These are phyloP conservation scores for Salpingus planirostris DNA, from an alignment of 2,888 invertebrate genomes.

Conservation along the genomic window DNA sequence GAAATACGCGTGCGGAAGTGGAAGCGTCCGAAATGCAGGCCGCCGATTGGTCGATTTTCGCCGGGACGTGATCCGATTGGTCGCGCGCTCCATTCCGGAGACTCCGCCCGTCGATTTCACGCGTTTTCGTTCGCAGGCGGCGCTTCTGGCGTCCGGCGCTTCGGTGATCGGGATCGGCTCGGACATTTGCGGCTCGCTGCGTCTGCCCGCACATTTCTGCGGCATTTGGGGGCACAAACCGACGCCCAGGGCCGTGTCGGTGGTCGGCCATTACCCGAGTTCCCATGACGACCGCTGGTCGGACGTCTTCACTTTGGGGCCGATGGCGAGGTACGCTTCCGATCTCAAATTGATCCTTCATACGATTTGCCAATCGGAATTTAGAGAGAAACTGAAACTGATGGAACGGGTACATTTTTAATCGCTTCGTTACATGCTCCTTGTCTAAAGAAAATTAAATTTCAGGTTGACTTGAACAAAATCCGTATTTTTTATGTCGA, in stretches of 20 bases:
- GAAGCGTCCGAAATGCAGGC: too few species aligned
- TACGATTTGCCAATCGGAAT: too few species aligned
- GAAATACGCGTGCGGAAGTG: too few species aligned
- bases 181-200: slow-evolving; percentile 82
- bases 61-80: neutral
- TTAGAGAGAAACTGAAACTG: too few species aligned
- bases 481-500: slow-evolving; percentile 74
- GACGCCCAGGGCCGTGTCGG: slow-evolving; percentile 57
- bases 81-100: too few species aligned
- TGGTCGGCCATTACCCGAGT: slow-evolving; percentile 60
- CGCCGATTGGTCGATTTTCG: too few species aligned
- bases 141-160: slow-evolving; percentile 68
- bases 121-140: slow-evolving; percentile 49
- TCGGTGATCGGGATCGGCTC: slow-evolving; percentile 77
- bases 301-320: slow-evolving; percentile 71
- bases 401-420: too few species aligned
- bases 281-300: slow-evolving; percentile 54
- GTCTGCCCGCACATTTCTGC: slow-evolving; percentile 83
- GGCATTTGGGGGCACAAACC: slow-evolving; percentile 93
- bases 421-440: too few species aligned
- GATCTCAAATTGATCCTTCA: slow-evolving; percentile 71
- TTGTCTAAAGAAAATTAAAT: too few species aligned
- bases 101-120: too few species aligned
- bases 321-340: slow-evolving; percentile 78
- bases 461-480: slow-evolving; percentile 51